phyloP scores from a whole-genome alignment of 2,797 vertebrate genomes.

The Chrysocyon brachyurus region DNA sequence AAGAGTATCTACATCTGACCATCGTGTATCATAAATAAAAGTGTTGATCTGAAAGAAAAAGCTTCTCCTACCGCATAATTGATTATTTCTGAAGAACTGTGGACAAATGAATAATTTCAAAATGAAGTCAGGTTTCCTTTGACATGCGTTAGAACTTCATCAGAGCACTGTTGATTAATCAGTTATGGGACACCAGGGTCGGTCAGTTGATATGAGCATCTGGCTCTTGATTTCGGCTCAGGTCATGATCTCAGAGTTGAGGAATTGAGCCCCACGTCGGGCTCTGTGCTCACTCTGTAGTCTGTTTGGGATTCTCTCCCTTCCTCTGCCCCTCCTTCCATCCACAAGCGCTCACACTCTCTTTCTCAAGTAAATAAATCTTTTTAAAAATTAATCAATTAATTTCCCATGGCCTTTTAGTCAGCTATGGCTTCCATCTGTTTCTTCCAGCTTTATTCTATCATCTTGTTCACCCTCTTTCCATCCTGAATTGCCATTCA shows the following conservation, averaged over 20 bases:
- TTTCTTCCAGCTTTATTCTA: slow-evolving; percentile 2
- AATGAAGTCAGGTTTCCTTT: background rate
- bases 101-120: background rate
- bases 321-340: background rate
- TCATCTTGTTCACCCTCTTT: background rate
- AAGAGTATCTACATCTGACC: background rate
- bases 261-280: background rate
- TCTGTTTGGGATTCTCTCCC: background rate
- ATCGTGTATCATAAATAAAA: background rate
- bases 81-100: slow-evolving; percentile 23
- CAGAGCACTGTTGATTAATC: background rate
- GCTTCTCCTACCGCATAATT: background rate
- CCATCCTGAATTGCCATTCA: background rate
- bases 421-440: background rate
- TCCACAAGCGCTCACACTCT: background rate
- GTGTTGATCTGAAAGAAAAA: background rate
- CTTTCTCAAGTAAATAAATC: background rate
- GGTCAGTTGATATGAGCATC: background rate
- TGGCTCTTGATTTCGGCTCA: background rate
- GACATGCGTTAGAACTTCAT: background rate
- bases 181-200: background rate
- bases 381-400: background rate
- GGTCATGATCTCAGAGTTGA: background rate
- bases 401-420: background rate
- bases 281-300: rapidly evolving